These are phyloP conservation scores for Parapristionchus giblindavisi DNA, from an alignment of 2,888 invertebrate species.

Conservation along the genomic window DNA sequence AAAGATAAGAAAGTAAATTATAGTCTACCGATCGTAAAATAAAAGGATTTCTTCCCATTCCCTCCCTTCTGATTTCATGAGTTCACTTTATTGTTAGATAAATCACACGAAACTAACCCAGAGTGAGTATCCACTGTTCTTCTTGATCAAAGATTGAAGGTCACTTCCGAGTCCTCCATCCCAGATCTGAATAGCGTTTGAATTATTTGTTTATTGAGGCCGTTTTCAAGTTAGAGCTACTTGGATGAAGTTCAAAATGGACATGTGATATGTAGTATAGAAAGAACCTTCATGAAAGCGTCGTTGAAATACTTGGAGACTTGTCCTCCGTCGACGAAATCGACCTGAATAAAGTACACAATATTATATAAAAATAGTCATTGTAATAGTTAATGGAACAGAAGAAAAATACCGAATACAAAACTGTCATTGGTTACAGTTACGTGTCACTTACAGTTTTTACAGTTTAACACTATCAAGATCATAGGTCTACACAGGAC, in stretches of 20 bases:
- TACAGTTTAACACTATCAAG: too few species aligned
- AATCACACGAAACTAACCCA: constrained; percentile 13
- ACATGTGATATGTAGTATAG: not conserved
- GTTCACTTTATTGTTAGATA: not conserved
- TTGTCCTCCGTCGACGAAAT: constrained; percentile 10
- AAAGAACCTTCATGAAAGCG: not conserved
- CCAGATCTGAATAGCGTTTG: constrained; percentile 1
- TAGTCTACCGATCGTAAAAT: not conserved
- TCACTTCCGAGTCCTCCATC: constrained; percentile 9
- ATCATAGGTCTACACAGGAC: too few species aligned
- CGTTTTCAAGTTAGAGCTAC: too few species aligned
- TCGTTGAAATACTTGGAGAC: constrained; percentile 29
- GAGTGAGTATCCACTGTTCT: not conserved
- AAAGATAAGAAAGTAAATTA: not conserved
- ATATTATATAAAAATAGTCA: too few species aligned
- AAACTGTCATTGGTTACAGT: too few species aligned
- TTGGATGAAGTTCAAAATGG: not conserved
- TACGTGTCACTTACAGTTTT: too few species aligned
- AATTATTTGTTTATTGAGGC: too few species aligned
- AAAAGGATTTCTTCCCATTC: not conserved
- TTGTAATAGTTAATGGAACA: too few species aligned
- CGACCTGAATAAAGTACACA: constrained; percentile 1
- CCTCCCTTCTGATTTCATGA: not conserved
- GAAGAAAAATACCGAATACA: too few species aligned
- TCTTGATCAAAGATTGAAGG: not conserved